Base-by-base conservation (phyloP, 1,140 invertebrate species). In the Cydia fagiglandana region DNA sequence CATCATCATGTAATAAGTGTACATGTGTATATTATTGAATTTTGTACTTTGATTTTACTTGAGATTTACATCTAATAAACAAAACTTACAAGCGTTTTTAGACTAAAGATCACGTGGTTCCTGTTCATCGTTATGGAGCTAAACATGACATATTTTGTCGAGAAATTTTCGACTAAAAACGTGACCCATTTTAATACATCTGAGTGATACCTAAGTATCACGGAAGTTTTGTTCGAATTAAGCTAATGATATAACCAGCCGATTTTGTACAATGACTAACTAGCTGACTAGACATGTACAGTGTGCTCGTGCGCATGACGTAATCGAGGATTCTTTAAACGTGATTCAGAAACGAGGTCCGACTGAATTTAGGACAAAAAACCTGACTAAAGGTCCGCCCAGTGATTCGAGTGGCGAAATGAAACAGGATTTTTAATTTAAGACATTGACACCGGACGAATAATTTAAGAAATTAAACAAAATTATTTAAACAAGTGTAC, bases 241-340 rank as follows among this genome's bases (percentile, higher is more conserved):
- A 70, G 66, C 66, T 70, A 45, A 70, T 70, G 66, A 70, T 70
- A 70, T 70, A 70, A 38, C 66, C 66, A 45, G 20, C 30, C 7
- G 15, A 17, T 17, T 38, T 10, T n/a, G n/a, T 38, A 70, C 28
- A 70, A 68, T 70, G 66, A 70, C 66, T 38, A 38, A 70, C 66
- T 70, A 30, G 34, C 34, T 9, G 66, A 70, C 38, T 70, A 70
- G 66, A 70, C 66, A 70, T 70, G 66, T 70, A 70, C 56, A 61
- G 15, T 38, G 12, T 34, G 30, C 66, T 17, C 66, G 4, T 38
- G 34, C 34, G 38, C 38, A 70, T 70, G 66, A 70, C 66, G 66
- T 38, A 38, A 70, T 70, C 66, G n/a, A 70, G 66, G 66, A 70
- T 70, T 70, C 66, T 70, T 70, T 70, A 70, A 70, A 70, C 66